Conservation (phyloP, 2,113 vertebrate species). For the Psittacara wagleri region DNA sequence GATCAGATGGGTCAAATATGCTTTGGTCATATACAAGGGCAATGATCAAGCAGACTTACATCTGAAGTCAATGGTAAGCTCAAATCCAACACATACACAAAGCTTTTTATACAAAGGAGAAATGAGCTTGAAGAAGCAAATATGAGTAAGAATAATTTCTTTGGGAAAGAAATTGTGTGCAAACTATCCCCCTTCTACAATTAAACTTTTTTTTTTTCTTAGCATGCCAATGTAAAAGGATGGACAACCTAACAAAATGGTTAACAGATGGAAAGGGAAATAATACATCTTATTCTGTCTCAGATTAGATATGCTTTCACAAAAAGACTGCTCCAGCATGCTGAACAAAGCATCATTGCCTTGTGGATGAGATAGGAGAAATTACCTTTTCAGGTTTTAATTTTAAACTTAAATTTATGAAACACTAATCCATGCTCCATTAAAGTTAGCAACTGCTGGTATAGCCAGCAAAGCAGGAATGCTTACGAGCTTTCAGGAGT, state of each 20-base stretch:
- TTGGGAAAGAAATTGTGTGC: neutral
- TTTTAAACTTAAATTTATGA: constrained; percentile 46
- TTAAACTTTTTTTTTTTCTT: neutral
- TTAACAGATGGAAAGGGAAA: neutral
- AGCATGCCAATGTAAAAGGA: neutral
- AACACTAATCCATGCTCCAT: neutral
- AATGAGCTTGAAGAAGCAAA: neutral
- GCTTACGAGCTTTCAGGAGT: neutral
- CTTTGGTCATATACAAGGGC: neutral
- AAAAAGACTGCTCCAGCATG: neutral
- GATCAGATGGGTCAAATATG: neutral
- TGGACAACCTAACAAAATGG: neutral
- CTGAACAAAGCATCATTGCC: constrained; percentile 7
- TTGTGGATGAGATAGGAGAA: neutral
- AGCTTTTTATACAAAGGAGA: neutral
- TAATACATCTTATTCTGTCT: neutral
- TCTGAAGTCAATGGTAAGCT: neutral
- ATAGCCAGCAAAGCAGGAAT: neutral
- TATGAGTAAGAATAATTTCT: neutral
- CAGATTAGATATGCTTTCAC: neutral
- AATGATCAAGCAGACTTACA: neutral
- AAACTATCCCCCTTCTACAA: neutral
- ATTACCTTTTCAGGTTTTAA: constrained; percentile 36
- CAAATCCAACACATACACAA: neutral
- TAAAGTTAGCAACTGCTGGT: neutral